These are phyloP conservation scores for Mayetiola destructor DNA, from an alignment of 2,888 invertebrate species.

Conservation along the genomic window DNA sequence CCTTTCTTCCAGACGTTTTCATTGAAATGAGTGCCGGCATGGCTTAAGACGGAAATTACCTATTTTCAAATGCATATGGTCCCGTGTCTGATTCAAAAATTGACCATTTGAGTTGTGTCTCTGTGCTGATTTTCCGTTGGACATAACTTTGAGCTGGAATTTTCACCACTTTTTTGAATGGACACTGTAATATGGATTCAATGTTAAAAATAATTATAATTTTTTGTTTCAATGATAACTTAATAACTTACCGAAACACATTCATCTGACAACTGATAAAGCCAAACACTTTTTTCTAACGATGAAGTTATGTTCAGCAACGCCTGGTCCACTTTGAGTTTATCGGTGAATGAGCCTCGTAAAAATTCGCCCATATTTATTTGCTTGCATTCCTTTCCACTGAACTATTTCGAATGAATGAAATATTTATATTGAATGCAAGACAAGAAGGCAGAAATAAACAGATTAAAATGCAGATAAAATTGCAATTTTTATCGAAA, in stretches of 20 bases:
- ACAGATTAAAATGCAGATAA: too few species aligned
- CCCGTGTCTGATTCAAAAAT: slow-evolving; percentile 39
- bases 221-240: neutral
- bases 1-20: neutral
- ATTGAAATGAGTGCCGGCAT: neutral
- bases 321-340: slow-evolving; percentile 50
- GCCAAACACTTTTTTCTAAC: slow-evolving; percentile 34
- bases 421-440: too few species aligned
- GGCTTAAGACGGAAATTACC: slow-evolving; percentile 26
- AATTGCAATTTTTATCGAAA: too few species aligned
- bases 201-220: too few species aligned
- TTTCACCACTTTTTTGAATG: slow-evolving; percentile 41
- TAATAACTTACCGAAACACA: slow-evolving; percentile 48
- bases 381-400: too few species aligned
- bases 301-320: slow-evolving; percentile 38
- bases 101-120: slow-evolving; percentile 41
- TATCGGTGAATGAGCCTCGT: slow-evolving; percentile 31
- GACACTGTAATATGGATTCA: slow-evolving; percentile 40
- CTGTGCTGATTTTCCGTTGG: slow-evolving; percentile 38
- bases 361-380: slow-evolving; percentile 7
- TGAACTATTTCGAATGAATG: too few species aligned
- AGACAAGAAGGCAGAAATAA: too few species aligned
- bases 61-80: slow-evolving; percentile 34
- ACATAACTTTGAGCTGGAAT: slow-evolving; percentile 25
- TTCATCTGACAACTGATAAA: slow-evolving; percentile 54